phyloP scores from a whole-genome alignment of 2,888 invertebrate species.

The Ennomos quercinarius region DNA sequence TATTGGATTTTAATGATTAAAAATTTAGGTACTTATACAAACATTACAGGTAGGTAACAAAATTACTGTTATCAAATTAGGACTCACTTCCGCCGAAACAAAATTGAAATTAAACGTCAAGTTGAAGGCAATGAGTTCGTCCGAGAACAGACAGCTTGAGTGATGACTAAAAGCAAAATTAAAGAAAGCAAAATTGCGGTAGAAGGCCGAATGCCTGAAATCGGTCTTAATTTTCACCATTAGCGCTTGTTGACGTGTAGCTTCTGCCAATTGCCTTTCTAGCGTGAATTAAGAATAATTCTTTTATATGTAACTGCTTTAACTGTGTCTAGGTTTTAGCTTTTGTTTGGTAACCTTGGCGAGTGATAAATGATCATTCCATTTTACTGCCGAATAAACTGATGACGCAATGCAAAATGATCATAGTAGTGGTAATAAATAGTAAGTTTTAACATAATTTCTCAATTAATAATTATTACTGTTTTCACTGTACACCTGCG shows the following conservation, averaged over 20 bases:
- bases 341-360: slow-evolving; percentile 17
- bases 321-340: slow-evolving; percentile 14
- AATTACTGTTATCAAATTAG: too few relatives aligned
- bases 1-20: too few relatives aligned
- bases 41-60: too few relatives aligned
- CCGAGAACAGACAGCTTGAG: slow-evolving; percentile 52
- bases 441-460: too few relatives aligned
- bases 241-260: slow-evolving; percentile 31
- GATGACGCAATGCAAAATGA: too few relatives aligned
- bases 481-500: too few relatives aligned
- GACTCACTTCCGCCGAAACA: slow-evolving; percentile 5
- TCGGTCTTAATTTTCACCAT: slow-evolving; percentile 29
- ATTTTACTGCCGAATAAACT: neutral
- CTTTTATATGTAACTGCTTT: slow-evolving; percentile 14
- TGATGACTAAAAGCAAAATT: slow-evolving; percentile 58
- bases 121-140: slow-evolving; percentile 10
- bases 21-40: too few relatives aligned
- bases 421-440: too few relatives aligned
- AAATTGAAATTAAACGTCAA: slow-evolving; percentile 28
- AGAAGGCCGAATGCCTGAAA: slow-evolving; percentile 20
- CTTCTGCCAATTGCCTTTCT: slow-evolving; percentile 27
- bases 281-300: slow-evolving; percentile 22
- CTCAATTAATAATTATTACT: too few relatives aligned
- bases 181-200: slow-evolving; percentile 56
- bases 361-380: neutral